Conservation (phyloP, 1,140 invertebrate genomes). For the Cotesia vestalis region DNA sequence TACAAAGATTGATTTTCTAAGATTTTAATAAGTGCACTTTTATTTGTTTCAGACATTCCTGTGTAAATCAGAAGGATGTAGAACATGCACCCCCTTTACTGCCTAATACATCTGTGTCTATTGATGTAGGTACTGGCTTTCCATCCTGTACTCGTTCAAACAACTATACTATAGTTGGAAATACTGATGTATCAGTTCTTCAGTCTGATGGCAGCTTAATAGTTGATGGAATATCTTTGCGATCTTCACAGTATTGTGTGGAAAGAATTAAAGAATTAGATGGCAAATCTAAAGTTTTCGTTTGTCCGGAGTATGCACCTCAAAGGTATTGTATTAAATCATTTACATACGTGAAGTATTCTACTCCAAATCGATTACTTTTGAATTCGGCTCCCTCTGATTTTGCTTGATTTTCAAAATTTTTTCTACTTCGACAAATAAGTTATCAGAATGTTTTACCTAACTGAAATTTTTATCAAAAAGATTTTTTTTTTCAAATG, state of each 20-base stretch:
- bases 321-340: constrained; percentile 44
- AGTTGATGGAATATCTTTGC: constrained; percentile 64
- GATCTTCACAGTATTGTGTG: constrained; percentile 70
- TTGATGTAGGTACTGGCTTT: constrained; percentile 63
- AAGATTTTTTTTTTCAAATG: too few species aligned
- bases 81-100: constrained; percentile 56
- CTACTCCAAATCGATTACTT: too few species aligned
- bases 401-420: too few species aligned
- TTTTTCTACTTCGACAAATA: too few species aligned
- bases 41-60: constrained; percentile 56
- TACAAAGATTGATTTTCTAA: too few species aligned
- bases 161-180: constrained; percentile 65
- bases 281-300: constrained; percentile 68
- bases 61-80: constrained; percentile 53
- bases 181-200: constrained; percentile 60
- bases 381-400: too few species aligned
- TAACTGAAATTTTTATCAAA: too few species aligned
- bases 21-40: too few species aligned
- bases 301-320: constrained; percentile 68
- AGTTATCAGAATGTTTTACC: too few species aligned
- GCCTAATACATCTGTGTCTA: constrained; percentile 49
- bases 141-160: constrained; percentile 64
- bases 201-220: constrained; percentile 62
- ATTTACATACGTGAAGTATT: too few species aligned
- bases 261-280: constrained; percentile 68